Percentiles rank a stretch among this genome's conserved stretches.
Conservation (phyloP, 2,113 vertebrate species). For the Corythornis vintsioides region DNA sequence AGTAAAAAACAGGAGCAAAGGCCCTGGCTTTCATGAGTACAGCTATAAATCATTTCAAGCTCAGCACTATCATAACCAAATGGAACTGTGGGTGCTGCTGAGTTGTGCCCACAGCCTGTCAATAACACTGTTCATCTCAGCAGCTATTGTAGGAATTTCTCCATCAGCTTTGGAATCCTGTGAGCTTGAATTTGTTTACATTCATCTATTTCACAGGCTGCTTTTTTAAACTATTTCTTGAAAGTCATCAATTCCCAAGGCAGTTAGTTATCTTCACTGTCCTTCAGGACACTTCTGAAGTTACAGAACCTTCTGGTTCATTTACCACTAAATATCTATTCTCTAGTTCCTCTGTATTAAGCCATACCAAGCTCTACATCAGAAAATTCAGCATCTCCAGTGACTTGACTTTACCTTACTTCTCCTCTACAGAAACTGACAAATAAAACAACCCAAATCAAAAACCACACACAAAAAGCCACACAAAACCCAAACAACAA, state of each 20-base stretch:
- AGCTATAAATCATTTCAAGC: background rate
- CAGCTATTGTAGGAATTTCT: background rate
- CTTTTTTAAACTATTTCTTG: background rate
- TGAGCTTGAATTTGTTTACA: background rate
- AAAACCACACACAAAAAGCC: too few relatives aligned
- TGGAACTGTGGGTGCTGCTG: background rate
- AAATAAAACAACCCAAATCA: fast-evolving
- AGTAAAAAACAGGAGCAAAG: background rate
- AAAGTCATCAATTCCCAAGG: background rate
- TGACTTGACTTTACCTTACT: slow-evolving; percentile 26
- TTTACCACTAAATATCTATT: background rate
- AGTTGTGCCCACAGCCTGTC: background rate
- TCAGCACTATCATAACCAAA: background rate
- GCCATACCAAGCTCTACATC: background rate
- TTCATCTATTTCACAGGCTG: background rate
- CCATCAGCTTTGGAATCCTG: background rate
- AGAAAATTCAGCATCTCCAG: slow-evolving; percentile 47
- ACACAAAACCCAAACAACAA: too few relatives aligned
- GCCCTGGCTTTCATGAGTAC: background rate
- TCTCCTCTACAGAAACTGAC: background rate
- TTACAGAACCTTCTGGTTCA: background rate
- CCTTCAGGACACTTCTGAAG: background rate
- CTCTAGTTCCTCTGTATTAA: background rate
- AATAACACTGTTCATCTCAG: background rate
- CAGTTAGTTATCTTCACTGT: background rate